Conservation (phyloP, 2,113 vertebrate genomes). For the Entosphenus tridentatus region DNA sequence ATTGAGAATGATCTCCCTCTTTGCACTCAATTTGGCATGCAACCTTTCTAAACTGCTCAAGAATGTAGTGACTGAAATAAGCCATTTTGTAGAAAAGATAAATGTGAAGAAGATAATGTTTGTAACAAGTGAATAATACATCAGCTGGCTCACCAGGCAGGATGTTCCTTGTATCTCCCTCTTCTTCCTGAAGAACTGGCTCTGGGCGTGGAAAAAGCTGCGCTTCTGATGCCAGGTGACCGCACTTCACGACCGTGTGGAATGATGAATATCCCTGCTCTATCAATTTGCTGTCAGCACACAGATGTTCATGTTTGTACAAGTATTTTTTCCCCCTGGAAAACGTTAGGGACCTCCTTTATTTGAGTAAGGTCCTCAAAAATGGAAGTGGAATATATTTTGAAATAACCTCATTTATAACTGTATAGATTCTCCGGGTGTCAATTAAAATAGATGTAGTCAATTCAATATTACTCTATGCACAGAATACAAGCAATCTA, state of each 20-base stretch:
- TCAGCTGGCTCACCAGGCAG: neutral
- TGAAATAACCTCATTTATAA: neutral
- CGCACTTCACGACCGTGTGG: constrained; percentile 76
- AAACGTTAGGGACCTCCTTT: neutral
- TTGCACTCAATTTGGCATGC: neutral
- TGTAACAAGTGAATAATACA: neutral
- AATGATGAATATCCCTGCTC: constrained; percentile 81
- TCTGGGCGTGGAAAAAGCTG: constrained; percentile 94
- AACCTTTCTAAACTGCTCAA: neutral
- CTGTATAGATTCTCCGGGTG: neutral
- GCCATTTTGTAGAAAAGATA: neutral
- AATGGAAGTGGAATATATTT: neutral
- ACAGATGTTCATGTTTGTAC: neutral
- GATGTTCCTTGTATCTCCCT: constrained; percentile 50
- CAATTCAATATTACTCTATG: too few species aligned
- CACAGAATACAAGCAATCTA: too few species aligned
- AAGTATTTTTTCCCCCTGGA: neutral
- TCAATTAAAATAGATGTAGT: neutral
- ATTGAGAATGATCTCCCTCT: too few species aligned
- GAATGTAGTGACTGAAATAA: neutral
- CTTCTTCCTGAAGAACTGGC: constrained; percentile 63
- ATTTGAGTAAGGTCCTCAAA: neutral
- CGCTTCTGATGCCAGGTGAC: constrained; percentile 73
- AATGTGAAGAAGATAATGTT: neutral
- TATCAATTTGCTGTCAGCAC: constrained; percentile 52